phyloP scores from a whole-genome alignment of 2,888 invertebrate species.

The Salticus scenicus region DNA sequence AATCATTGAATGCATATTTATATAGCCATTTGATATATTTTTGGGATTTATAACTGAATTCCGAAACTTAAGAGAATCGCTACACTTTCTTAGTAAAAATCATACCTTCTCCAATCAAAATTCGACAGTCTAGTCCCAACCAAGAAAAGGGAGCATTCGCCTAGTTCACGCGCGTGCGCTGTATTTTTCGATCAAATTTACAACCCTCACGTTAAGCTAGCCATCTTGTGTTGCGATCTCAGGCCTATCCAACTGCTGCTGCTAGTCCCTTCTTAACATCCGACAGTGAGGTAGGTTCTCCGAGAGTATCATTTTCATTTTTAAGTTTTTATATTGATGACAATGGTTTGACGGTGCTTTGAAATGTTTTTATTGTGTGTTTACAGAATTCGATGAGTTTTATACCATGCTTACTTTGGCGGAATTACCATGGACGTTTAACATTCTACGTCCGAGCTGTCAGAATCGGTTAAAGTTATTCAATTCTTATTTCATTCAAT shows the following conservation, averaged over 20 bases:
- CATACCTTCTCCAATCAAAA: slow-evolving; percentile 7
- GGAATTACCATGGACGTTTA: neutral
- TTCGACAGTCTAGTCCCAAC: neutral
- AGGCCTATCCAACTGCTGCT: slow-evolving; percentile 44
- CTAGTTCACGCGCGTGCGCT: slow-evolving; percentile 43
- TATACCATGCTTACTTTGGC: neutral
- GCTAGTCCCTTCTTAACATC: slow-evolving; percentile 61
- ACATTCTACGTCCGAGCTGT: neutral
- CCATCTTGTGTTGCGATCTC: slow-evolving; percentile 59
- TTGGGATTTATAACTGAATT: neutral
- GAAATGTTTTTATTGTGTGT: too few relatives aligned
- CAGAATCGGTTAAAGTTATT: neutral
- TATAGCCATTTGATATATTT: too few relatives aligned
- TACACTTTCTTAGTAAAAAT: neutral
- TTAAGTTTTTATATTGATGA: neutral
- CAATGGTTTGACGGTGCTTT: neutral
- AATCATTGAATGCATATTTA: too few relatives aligned
- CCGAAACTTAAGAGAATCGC: neutral
- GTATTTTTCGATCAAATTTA: slow-evolving; percentile 10
- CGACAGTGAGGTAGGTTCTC: slow-evolving; percentile 60
- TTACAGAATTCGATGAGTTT: neutral
- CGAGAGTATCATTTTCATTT: slow-evolving; percentile 8
- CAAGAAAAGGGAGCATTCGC: neutral
- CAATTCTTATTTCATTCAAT: neutral
- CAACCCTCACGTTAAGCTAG: slow-evolving; percentile 52